Percentiles rank a stretch among this genome's conserved stretches.
phyloP scores from a whole-genome alignment of 2,113 vertebrate species.

The Halcyon malimbica region DNA sequence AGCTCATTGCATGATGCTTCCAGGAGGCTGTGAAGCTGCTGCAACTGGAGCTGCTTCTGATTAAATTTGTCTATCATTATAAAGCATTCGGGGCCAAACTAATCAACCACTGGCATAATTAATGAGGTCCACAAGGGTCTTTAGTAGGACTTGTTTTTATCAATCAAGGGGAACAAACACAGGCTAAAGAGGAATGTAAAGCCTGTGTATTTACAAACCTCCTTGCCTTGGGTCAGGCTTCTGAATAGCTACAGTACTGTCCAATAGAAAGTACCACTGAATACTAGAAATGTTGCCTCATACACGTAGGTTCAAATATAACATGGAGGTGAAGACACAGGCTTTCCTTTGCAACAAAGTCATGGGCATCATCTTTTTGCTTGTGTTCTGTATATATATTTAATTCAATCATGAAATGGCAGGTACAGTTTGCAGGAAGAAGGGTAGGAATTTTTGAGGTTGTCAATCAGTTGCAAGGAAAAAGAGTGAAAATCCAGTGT shows the following conservation, averaged over 20 bases:
- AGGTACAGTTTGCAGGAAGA: background rate
- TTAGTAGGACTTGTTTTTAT: background rate
- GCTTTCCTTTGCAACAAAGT: background rate
- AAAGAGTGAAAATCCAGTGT: background rate
- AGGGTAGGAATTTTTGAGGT: background rate
- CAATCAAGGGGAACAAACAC: background rate
- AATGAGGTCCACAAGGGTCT: background rate
- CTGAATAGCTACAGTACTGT: background rate
- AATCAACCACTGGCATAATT: background rate
- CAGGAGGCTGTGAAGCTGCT: background rate
- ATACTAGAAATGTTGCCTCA: background rate
- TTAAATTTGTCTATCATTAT: slow-evolving; percentile 26
- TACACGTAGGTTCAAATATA: background rate
- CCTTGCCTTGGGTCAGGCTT: background rate
- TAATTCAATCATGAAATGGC: background rate
- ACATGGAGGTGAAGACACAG: background rate
- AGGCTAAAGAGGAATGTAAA: background rate
- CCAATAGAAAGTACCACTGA: background rate
- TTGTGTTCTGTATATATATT: background rate
- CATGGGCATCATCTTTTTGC: background rate
- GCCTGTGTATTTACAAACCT: background rate
- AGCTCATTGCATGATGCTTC: background rate
- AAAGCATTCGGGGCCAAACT: background rate
- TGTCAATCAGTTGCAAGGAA: background rate
- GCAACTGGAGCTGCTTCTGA: background rate